Percentiles rank a stretch among this genome's conserved stretches.
phyloP scores from a whole-genome alignment of 2,113 vertebrate genomes.

The Perognathus longimembris region DNA sequence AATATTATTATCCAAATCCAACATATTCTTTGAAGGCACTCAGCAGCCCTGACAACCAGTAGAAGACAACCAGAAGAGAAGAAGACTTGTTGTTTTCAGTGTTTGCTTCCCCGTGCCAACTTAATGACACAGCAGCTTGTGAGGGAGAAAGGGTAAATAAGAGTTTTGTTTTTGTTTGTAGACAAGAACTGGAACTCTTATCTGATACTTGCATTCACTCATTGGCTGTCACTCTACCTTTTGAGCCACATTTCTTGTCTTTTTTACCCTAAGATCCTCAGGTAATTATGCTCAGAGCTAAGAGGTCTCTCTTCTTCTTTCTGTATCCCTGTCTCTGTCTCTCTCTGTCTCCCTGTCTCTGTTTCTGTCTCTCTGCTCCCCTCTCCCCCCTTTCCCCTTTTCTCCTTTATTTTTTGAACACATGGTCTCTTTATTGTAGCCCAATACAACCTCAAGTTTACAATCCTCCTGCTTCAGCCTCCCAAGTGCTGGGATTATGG shows the following conservation, averaged over 20 bases:
- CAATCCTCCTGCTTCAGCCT: not conserved
- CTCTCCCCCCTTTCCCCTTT: not conserved
- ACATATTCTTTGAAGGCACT: not conserved
- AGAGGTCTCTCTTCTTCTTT: not conserved
- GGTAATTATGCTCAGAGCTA: not conserved
- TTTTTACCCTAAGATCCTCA: not conserved
- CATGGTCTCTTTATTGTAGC: not conserved
- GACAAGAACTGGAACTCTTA: no score
- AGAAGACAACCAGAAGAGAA: no score
- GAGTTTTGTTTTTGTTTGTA: no score
- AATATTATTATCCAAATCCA: not conserved
- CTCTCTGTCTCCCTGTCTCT: no score
- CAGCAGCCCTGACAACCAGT: no score
- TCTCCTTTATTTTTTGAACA: not conserved
- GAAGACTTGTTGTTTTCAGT: no score
- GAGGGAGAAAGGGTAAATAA: no score
- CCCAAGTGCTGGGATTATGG: not conserved
- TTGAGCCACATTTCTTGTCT: no score
- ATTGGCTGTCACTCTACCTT: no score
- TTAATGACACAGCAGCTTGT: not conserved
- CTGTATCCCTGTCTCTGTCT: no score
- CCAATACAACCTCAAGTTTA: not conserved
- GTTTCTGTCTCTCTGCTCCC: no score
- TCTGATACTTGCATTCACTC: no score
- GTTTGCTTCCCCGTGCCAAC: not conserved